These are phyloP conservation scores for Spodoptera littoralis DNA, from an alignment of 2,888 invertebrate species.

Conservation along the genomic window DNA sequence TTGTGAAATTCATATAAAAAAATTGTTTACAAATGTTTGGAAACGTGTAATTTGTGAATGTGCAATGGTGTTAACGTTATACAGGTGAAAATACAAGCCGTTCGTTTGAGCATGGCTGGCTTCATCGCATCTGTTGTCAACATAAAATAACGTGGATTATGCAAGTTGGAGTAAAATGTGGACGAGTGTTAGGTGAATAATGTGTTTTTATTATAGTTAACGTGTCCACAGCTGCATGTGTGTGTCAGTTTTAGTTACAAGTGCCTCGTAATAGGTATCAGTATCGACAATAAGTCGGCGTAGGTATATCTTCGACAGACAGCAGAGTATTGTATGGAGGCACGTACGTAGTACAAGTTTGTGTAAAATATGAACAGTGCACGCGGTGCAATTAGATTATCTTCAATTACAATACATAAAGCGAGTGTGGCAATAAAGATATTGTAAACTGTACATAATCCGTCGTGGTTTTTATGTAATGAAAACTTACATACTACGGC, in stretches of 20 bases:
- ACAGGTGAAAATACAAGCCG: conserved; percentile 66
- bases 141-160: conserved; percentile 86
- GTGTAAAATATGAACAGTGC: conserved; percentile 32
- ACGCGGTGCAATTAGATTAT: conserved; percentile 42
- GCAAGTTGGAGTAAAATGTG: conserved; percentile 86
- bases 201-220: conserved; percentile 59
- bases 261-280: conserved; percentile 19
- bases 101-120: conserved; percentile 78
- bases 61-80: conserved; percentile 70
- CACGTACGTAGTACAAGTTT: conserved; percentile 34
- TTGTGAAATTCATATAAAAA: conserved; percentile 80
- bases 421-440: conserved; percentile 27
- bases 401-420: conserved; percentile 34
- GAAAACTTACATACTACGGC: conserved; percentile 19
- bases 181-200: conserved; percentile 84
- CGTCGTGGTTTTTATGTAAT: conserved; percentile 27
- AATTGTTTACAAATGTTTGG: conserved; percentile 75
- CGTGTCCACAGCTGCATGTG: conserved; percentile 52
- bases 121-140: conserved; percentile 83
- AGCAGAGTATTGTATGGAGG: conserved; percentile 33
- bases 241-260: conserved; percentile 54
- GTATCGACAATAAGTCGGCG: conserved; percentile 18
- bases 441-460: conserved; percentile 32
- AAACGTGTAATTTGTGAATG: conserved; percentile 71
- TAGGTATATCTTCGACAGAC: conserved; percentile 27